Conservation (phyloP, 2,113 vertebrate species). For the Colaptes auratus region DNA sequence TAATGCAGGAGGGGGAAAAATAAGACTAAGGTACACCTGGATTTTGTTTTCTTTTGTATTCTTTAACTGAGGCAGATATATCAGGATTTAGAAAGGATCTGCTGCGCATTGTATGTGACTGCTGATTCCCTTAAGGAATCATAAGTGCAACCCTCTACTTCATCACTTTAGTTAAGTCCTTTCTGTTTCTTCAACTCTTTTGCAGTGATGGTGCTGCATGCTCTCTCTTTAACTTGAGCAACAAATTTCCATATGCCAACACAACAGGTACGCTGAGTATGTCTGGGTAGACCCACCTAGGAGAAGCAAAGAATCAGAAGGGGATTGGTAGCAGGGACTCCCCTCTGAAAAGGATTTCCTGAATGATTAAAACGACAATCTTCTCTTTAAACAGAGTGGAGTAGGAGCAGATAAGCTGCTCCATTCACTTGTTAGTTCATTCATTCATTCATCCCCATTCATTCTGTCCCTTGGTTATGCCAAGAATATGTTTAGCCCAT, state of each 20-base stretch:
- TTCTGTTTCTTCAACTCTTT: not conserved
- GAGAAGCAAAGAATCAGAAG: not conserved
- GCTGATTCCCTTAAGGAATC: not conserved
- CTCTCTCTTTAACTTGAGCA: not conserved
- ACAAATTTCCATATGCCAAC: not conserved
- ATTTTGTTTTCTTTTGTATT: conserved; percentile 2
- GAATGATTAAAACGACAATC: conserved; percentile 24
- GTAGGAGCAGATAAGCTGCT: conserved; percentile 55
- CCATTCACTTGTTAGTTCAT: conserved; percentile 64
- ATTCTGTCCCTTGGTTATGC: conserved; percentile 2
- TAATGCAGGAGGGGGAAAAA: not conserved
- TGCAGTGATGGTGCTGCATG: not conserved
- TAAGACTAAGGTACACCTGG: not conserved
- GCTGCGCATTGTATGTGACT: not conserved
- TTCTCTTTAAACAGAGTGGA: conserved; percentile 44
- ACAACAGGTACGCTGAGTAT: not conserved
- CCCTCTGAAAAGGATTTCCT: conserved; percentile 30
- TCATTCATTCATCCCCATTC: conserved; percentile 67
- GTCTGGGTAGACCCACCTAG: not conserved
- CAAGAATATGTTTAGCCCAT: conserved; percentile 9
- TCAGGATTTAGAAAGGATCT: not conserved
- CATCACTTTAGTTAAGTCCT: not conserved
- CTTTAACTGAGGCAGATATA: not conserved
- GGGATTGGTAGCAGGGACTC: not conserved
- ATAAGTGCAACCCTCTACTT: not conserved